These are phyloP conservation scores for Tipula vernalis DNA, from an alignment of 2,888 invertebrate genomes.

Conservation along the genomic window DNA sequence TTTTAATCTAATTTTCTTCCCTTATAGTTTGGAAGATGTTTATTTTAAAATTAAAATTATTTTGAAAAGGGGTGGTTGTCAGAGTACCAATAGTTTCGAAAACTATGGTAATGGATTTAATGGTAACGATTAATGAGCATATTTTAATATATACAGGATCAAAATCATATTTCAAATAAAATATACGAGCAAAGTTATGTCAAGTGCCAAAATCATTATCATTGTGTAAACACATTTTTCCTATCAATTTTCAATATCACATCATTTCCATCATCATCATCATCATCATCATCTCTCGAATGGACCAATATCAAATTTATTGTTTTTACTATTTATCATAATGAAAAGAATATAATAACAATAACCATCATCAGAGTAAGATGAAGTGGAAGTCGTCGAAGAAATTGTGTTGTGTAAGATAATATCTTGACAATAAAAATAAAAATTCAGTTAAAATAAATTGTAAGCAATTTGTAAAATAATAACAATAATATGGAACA, in stretches of 20 bases:
- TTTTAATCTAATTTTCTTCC: background rate
- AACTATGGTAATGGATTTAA: background rate
- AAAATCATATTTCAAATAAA: background rate
- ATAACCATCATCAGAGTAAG: background rate
- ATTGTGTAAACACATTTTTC: background rate
- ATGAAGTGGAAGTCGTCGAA: background rate
- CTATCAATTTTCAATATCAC: background rate
- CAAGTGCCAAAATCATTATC: background rate
- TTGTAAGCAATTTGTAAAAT: background rate
- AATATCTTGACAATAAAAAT: conserved; percentile 1
- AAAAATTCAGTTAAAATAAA: background rate
- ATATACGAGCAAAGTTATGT: background rate
- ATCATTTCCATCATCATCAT: background rate
- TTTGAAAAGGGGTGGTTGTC: background rate
- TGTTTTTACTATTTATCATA: background rate
- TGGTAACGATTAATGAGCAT: background rate
- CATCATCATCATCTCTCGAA: background rate
- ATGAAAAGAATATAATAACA: background rate
- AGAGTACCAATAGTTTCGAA: background rate
- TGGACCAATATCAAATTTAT: conserved; percentile 4
- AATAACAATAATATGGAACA: background rate
- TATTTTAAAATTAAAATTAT: background rate
- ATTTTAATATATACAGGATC: background rate
- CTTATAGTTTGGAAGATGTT: background rate
- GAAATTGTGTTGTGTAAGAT: conserved; percentile 4